Evolutionary conservation across 2,113 vertebrate species (phyloP).

Genomic region (Okapia johnstoni): DNA sequence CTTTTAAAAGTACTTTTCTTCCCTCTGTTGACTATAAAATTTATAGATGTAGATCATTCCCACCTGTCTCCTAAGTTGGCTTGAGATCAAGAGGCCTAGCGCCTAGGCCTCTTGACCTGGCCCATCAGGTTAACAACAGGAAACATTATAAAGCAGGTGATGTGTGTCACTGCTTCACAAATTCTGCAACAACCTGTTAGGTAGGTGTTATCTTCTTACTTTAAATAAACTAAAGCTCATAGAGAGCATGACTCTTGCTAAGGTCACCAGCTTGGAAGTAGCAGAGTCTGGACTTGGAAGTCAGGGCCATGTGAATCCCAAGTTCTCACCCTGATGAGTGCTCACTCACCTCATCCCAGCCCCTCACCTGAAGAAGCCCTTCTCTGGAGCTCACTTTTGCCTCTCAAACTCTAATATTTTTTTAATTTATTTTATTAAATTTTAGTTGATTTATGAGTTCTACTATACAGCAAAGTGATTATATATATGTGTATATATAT

Average conservation of each 20-base stretch:
- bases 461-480: not conserved
- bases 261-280: not conserved
- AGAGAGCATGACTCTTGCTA: not conserved
- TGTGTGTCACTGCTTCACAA: not conserved
- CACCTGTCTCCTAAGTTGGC: too few species aligned
- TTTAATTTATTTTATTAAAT: not conserved
- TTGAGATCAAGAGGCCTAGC: not conserved
- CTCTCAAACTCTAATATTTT: not conserved
- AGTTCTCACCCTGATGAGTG: not conserved
- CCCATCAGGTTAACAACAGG: not conserved
- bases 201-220: not conserved
- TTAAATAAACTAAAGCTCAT: not conserved
- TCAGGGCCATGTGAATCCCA: not conserved
- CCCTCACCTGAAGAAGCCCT: not conserved
- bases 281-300: not conserved
- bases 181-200: not conserved
- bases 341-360: not conserved
- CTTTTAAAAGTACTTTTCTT: not conserved
- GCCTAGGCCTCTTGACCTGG: not conserved
- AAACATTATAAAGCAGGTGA: not conserved
- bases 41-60: not conserved
- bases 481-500: not conserved
- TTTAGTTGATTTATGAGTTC: not conserved
- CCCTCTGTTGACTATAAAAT: not conserved
- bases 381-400: not conserved